phyloP scores from a whole-genome alignment of 2,113 vertebrate genomes.

The Brachyhypopomus occidentalis region DNA sequence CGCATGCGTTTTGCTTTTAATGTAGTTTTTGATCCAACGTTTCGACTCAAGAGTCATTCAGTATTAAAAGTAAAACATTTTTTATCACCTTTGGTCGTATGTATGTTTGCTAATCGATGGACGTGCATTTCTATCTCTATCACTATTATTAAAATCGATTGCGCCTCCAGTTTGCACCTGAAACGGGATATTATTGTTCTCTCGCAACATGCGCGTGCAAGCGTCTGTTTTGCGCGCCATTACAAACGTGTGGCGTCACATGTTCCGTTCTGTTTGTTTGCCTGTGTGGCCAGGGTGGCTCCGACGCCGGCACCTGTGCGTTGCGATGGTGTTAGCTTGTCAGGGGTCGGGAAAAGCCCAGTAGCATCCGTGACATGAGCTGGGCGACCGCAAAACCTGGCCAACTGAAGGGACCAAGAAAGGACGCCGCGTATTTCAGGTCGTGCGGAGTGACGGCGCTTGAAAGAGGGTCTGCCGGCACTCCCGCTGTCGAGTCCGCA shows the following conservation, averaged over 20 bases:
- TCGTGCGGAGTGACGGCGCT: constrained; percentile 67
- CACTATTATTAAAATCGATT: constrained; percentile 56
- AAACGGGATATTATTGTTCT: constrained; percentile 41
- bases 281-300: not conserved
- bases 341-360: constrained; percentile 57
- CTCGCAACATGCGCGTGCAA: constrained; percentile 32
- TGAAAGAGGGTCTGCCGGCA: constrained; percentile 77
- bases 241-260: constrained; percentile 19
- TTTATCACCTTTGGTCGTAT: not conserved
- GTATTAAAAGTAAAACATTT: too few species aligned
- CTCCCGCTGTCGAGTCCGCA: constrained; percentile 73
- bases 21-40: too few species aligned
- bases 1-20: too few species aligned
- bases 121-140: constrained; percentile 47
- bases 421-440: constrained; percentile 59
- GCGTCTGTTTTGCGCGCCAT: constrained; percentile 1
- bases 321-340: constrained; percentile 36
- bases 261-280: constrained; percentile 36
- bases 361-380: constrained; percentile 65
- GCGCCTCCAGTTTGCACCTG: constrained; percentile 54
- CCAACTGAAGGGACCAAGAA: constrained; percentile 74
- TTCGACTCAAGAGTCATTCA: too few species aligned
- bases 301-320: constrained; percentile 28
- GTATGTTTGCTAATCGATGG: constrained; percentile 47
- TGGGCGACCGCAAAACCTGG: constrained; percentile 52